Evolutionary conservation across 2,797 vertebrate species (phyloP), one percentile per base, ranked within the genome.

Genomic region (Muraenolepis orangiensis): DNA sequence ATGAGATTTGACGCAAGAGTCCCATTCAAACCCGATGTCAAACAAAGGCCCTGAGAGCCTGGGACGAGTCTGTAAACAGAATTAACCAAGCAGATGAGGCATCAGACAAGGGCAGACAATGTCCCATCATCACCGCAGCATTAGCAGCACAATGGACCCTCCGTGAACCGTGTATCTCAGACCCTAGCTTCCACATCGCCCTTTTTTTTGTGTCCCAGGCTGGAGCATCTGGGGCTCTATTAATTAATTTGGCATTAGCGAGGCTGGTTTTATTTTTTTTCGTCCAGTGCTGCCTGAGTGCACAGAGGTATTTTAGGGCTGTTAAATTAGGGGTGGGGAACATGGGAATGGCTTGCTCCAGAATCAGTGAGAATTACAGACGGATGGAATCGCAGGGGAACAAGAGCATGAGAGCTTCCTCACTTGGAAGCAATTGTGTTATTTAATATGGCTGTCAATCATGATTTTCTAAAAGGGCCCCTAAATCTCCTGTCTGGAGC

Each of bases 211-310:
- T 16, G 40, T 42, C 81, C 70, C 6, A 85, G 84, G 81, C 78
- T 85, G 79, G 76, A 90, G 86, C 90, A 91, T 90, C 90, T 93
- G 89, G 87, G 88, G 81, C 90, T 87, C 88, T 91, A 92, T 92
- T 93, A 94, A 95, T 93, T 93, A 93, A 93, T 86, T 94, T 93
- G 92, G 93, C 92, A 92, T 93, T 91, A 90, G 83, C 84, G 81
- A 66, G 68, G 14, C 90, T 91, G 80, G 82, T 75, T 86, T 92
- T 89, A 1, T 51, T 51, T 51, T 13, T 51, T 51, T 13, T 4
- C 42, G 82, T 91, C 91, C 32, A 8, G 11, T 82, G 77, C 82
- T 75, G 69, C 61, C 80, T 71, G 51, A 72, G 74, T 81, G 85
- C 87, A 85, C 77, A 71, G 61, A 86, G 86, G 87, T 84, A 86